phyloP scores from a whole-genome alignment of 2,797 vertebrate genomes.

The Phrynocephalus forsythii region DNA sequence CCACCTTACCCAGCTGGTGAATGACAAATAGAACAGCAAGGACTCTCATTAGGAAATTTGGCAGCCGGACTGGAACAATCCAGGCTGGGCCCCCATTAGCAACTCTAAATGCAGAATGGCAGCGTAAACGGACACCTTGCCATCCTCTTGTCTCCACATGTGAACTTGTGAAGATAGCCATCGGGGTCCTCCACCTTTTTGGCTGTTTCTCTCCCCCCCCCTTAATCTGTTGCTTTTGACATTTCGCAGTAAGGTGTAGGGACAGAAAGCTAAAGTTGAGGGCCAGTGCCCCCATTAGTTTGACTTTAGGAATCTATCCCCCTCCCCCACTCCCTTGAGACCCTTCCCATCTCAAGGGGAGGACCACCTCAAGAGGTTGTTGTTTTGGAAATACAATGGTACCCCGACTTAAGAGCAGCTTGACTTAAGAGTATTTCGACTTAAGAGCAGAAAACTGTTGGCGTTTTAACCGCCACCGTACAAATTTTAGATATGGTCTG shows the following conservation, averaged over 20 bases:
- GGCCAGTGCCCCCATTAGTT: neutral
- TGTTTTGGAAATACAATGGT: too few species aligned
- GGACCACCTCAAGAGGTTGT: too few species aligned
- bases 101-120: constrained; percentile 63
- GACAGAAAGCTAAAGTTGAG: neutral
- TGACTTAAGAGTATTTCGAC: too few species aligned
- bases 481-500: too few species aligned
- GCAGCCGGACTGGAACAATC: constrained; percentile 58
- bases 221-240: neutral
- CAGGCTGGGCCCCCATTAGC: constrained; percentile 61
- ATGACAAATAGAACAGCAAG: constrained; percentile 20
- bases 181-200: neutral
- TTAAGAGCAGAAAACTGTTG: too few species aligned
- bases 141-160: neutral
- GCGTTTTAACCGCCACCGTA: too few species aligned
- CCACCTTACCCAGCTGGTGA: constrained; percentile 18
- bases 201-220: neutral
- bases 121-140: constrained; percentile 56
- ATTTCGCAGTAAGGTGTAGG: neutral
- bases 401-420: too few species aligned
- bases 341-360: too few species aligned
- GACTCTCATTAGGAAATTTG: constrained; percentile 68
- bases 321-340: neutral
- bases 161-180: neutral
- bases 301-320: neutral